phyloP scores from a whole-genome alignment of 2,888 invertebrate genomes.

The Dysmachus trigonus region DNA sequence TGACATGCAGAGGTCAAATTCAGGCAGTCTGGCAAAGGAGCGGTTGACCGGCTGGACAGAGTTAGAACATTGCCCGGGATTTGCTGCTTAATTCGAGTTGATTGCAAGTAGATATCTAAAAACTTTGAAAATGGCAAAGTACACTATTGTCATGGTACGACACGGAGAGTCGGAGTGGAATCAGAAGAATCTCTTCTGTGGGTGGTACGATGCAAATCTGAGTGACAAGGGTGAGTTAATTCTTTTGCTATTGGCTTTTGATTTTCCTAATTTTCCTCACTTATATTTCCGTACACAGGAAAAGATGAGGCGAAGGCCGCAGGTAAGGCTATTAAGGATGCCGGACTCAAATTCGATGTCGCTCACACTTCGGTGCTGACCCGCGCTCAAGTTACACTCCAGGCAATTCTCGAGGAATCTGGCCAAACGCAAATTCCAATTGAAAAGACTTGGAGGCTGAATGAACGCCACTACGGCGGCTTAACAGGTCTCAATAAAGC shows the following conservation, averaged over 20 bases:
- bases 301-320: slow-evolving; percentile 57
- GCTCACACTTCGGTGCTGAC: slow-evolving; percentile 84
- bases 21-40: not conserved
- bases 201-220: slow-evolving; percentile 78
- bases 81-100: not conserved
- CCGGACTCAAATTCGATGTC: slow-evolving; percentile 77
- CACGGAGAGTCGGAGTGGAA: slow-evolving; percentile 84
- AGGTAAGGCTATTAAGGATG: slow-evolving; percentile 77
- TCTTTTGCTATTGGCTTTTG: slow-evolving; percentile 30
- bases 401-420: slow-evolving; percentile 73
- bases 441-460: slow-evolving; percentile 81
- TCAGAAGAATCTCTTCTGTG: slow-evolving; percentile 78
- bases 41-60: not conserved
- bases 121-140: slow-evolving; percentile 64
- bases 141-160: slow-evolving; percentile 78
- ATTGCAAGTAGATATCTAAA: not conserved
- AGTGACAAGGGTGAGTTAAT: slow-evolving; percentile 73
- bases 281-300: not conserved
- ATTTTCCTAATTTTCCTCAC: not conserved
- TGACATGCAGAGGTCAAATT: slow-evolving; percentile 54
- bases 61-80: not conserved
- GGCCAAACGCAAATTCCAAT: slow-evolving; percentile 75
- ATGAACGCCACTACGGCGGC: slow-evolving; percentile 88
- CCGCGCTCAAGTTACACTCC: slow-evolving; percentile 79
- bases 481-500: slow-evolving; percentile 86